These are phyloP conservation scores for Vimba vimba DNA, from an alignment of 2,113 vertebrate genomes.

Conservation along the genomic window DNA sequence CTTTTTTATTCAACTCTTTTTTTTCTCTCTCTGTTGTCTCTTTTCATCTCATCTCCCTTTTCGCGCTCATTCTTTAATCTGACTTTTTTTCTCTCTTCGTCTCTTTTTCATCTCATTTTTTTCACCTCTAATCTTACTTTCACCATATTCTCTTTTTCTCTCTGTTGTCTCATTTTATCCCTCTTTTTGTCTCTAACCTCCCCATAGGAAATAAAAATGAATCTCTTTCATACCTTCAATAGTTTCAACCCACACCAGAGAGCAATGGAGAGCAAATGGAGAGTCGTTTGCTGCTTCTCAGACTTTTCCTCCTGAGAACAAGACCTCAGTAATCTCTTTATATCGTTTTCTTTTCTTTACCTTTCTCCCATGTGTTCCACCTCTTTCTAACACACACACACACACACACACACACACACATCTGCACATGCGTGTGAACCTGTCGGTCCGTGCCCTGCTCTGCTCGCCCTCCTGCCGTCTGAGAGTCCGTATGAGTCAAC, in stretches of 20 bases:
- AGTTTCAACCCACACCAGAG: not conserved
- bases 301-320: not conserved
- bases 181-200: not conserved
- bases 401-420: not conserved
- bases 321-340: conserved; percentile 4
- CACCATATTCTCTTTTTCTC: not conserved
- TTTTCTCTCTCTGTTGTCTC: not conserved
- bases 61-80: not conserved
- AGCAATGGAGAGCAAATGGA: not conserved
- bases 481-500: not conserved
- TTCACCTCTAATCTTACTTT: not conserved
- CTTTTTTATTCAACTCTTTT: not conserved
- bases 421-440: conserved; percentile 10
- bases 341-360: conserved; percentile 15
- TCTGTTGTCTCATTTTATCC: not conserved
- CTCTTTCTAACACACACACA: not conserved
- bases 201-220: not conserved
- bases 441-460: not conserved
- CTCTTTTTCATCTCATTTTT: not conserved
- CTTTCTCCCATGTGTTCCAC: not conserved
- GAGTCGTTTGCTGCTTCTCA: not conserved
- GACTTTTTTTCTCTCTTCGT: not conserved
- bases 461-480: not conserved
- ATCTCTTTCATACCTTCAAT: not conserved
- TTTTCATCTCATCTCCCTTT: not conserved